phyloP scores from a whole-genome alignment of 2,888 invertebrate genomes.

The Sinopyrophorus schimmeli region DNA sequence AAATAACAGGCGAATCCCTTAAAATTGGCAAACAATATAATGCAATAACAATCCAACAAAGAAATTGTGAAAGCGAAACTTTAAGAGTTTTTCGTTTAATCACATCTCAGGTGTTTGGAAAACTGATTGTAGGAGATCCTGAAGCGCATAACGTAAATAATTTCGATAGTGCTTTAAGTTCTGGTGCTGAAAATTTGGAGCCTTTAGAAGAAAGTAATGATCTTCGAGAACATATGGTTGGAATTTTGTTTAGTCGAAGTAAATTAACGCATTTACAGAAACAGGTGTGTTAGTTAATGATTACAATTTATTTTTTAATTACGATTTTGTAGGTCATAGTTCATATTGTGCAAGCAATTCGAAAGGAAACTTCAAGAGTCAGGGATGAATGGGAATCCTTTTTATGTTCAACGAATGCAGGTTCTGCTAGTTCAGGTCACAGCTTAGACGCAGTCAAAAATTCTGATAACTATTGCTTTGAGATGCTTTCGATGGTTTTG shows the following conservation, averaged over 20 bases:
- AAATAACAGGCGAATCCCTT: slow-evolving; percentile 61
- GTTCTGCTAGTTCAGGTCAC: slow-evolving; percentile 45
- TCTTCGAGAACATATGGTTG: slow-evolving; percentile 93
- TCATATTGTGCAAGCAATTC: slow-evolving; percentile 88
- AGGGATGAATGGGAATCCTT: slow-evolving; percentile 89
- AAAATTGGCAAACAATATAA: slow-evolving; percentile 59
- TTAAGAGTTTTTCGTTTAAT: slow-evolving; percentile 89
- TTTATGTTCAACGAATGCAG: slow-evolving; percentile 57
- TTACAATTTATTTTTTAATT: too few relatives aligned
- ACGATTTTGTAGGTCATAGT: slow-evolving; percentile 74
- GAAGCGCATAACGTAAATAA: slow-evolving; percentile 48
- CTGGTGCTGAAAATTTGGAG: slow-evolving; percentile 53
- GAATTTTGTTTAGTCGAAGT: slow-evolving; percentile 91
- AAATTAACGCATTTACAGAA: slow-evolving; percentile 92
- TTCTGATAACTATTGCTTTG: slow-evolving; percentile 94
- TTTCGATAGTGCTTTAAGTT: slow-evolving; percentile 44
- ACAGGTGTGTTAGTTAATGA: slow-evolving; percentile 68
- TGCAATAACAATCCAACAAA: slow-evolving; percentile 73
- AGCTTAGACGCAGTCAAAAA: slow-evolving; percentile 59
- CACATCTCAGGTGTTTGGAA: slow-evolving; percentile 91
- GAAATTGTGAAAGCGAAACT: slow-evolving; percentile 89
- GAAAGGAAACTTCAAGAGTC: slow-evolving; percentile 82
- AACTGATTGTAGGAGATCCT: slow-evolving; percentile 74
- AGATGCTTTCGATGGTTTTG: slow-evolving; percentile 93
- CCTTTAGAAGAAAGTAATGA: slow-evolving; percentile 57